phyloP scores from a whole-genome alignment of 1,140 invertebrate genomes.

The Drosophila tristis region DNA sequence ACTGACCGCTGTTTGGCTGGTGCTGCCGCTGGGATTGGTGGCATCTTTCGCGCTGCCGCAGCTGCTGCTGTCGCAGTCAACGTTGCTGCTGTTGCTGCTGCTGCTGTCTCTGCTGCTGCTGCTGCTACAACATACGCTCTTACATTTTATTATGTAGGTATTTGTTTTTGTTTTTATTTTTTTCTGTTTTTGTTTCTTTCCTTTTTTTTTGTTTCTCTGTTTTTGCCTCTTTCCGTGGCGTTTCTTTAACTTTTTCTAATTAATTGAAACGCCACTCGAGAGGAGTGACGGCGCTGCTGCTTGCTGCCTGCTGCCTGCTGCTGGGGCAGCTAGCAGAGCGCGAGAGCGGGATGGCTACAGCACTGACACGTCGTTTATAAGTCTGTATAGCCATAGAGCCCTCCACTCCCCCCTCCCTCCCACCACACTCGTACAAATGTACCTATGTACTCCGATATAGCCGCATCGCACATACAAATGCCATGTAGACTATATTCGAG shows the following conservation, averaged over 20 bases:
- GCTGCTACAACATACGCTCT: conserved; percentile 68
- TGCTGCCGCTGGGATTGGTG: conserved; percentile 62
- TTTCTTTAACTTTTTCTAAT: conserved; percentile 83
- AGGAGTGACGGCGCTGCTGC: conserved; percentile 52
- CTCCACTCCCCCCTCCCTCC: no score
- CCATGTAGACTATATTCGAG: conserved; percentile 35
- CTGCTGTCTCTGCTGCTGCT: conserved; percentile 23
- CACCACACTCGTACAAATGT: conserved; percentile 19
- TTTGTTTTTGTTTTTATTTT: conserved; percentile 58
- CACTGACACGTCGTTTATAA: conserved; percentile 5
- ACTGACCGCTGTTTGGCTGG: conserved; percentile 58
- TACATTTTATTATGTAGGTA: conserved; percentile 81
- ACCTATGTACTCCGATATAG: conserved; percentile 6
- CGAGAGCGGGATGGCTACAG: conserved; percentile 32
- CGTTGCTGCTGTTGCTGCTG: conserved; percentile 15
- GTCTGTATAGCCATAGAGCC: no score
- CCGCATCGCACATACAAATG: no score
- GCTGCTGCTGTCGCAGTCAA: conserved; percentile 11
- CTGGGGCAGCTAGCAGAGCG: conserved; percentile 20
- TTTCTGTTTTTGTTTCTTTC: conserved; percentile 8
- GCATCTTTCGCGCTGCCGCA: conserved; percentile 68
- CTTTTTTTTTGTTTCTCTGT: conserved; percentile 9
- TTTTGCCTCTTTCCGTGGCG: conserved; percentile 33
- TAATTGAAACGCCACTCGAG: conserved; percentile 81
- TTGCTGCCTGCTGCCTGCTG: conserved; percentile 15